Evolutionary conservation across 2,113 vertebrate genomes (phyloP).

Genomic region (Megaceryle torquata): DNA sequence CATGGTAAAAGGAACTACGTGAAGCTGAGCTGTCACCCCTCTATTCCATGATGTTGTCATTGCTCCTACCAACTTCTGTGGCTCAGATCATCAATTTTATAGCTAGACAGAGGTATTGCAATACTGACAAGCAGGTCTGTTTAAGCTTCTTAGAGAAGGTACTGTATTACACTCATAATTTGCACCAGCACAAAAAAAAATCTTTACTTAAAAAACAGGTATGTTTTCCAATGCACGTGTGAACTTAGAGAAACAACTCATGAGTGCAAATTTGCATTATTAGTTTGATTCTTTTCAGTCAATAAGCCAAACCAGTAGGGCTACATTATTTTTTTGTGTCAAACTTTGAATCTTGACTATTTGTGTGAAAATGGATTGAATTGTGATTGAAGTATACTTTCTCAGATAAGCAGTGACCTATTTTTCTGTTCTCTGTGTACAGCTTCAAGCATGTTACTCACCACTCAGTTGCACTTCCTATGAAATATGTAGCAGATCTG

Average conservation of each 20-base stretch:
- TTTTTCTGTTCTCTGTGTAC: neutral
- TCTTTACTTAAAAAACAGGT: neutral
- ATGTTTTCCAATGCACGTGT: neutral
- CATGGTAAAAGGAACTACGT: neutral
- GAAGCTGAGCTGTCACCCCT: neutral
- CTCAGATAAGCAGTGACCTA: neutral
- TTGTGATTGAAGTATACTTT: neutral
- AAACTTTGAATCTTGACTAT: neutral
- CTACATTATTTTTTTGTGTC: neutral
- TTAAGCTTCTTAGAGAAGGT: neutral
- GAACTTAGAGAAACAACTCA: rapidly evolving
- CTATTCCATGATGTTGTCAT: neutral
- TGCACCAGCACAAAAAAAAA: neutral
- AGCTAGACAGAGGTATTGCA: neutral
- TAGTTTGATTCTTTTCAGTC: neutral
- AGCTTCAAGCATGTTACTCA: neutral
- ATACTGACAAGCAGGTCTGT: neutral
- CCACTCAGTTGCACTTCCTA: neutral
- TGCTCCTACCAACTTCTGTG: neutral
- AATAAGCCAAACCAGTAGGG: neutral
- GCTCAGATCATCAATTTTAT: neutral
- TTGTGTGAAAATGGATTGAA: neutral
- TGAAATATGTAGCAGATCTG: neutral
- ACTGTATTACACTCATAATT: neutral
- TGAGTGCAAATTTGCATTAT: neutral